Base-by-base conservation (phyloP, 1,140 invertebrate species). In the Solenopsis fugax region DNA sequence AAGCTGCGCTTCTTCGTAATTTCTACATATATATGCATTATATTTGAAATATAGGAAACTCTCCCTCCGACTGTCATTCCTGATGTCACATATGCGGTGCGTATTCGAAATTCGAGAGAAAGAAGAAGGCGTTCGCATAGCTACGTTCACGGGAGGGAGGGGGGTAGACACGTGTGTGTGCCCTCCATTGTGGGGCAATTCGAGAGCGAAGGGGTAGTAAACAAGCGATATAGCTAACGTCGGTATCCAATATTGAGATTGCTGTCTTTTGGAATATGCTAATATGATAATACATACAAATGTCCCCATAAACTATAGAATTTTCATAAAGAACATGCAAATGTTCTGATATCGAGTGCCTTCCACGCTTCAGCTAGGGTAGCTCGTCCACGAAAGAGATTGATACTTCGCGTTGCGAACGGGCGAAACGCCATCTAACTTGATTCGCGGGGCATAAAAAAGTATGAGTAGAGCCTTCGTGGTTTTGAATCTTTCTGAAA, bases 241-340 rank as follows among this genome's bases (percentile, higher is more conserved):
- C 84, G 89, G 91, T 94, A 95, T 95, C 94, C 94, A 95, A 95
- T 95, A 95, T 95, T 95, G 94, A 95, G 94, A 95, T 95, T 95
- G 95, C 94, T 93, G 95, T 93, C 93, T 94, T 94, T 94, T 93
- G 91, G 94, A 94, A 95, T 95, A 95, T 95, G 94, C 94, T 95
- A 95, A 95, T 95, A 93, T 88, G 93, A 95, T 95, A 95, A 95
- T 95, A 95, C 94, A 95, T 95, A 95, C 94, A 92, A 95, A 95
- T 95, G 94, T 92, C 91, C 91, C 93, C 94, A 95, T 95, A 95
- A 95, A 95, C 95, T 95, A 95, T 95, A 95, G 95, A 95, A 95
- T 95, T 95, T 95, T 95, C 95, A 95, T 95, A 95, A 95, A 95
- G 92, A 92, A 94, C 93, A 95, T 95, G 95, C 95, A 95, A 95